Base-by-base conservation (phyloP, 2,888 invertebrate species). In the Trachelus stipa region DNA sequence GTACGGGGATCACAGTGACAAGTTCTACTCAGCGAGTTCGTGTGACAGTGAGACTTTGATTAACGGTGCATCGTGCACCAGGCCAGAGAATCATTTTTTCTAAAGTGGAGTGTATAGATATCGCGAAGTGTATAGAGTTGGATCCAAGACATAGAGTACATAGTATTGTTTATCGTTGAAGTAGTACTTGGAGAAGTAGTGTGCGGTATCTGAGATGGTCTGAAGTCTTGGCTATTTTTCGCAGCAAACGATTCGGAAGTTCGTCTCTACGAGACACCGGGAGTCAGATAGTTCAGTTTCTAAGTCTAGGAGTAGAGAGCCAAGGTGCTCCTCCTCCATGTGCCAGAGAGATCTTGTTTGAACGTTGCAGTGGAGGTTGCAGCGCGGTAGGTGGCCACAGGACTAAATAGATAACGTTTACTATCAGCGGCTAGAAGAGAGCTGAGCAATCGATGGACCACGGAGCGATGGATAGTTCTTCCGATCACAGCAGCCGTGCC, bases 381-480 rank as follows among this genome's bases (percentile, higher is more conserved):
- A 56, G 56, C 56, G 56, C 23, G 3, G 23, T 56, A 56, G 56
- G 56, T 56, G 56, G 23, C 23, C 23, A 23, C 56, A 56, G 56
- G 9, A 56, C 56, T 56, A 23, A 56, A 23, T 56, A 56, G 56
- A 23, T 23, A 23, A 56, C 56, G 9, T 56, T 56, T 56, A 56
- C 23, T 56, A 23, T 56, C 56, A 56, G 9, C 9, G 23, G 23
- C 56, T 56, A 23, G 56, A 56, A 56, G 56, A 56, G 56, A 56
- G 56, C 56, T 56, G 56, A 56, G 56, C 81, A 84, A 81, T 82
- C 87, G 85, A 89, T 89, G 89, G 88, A 88, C 81, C 89, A 89
- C 87, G 90, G 90, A 88, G 90, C 90, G 85, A 91, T 91, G 90
- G 91, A 91, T 86, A 91, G 91, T 92, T 87, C 93, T 91, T 87